Evolutionary conservation across 2,113 vertebrate species (phyloP).

Genomic region (Lasiurus borealis): DNA sequence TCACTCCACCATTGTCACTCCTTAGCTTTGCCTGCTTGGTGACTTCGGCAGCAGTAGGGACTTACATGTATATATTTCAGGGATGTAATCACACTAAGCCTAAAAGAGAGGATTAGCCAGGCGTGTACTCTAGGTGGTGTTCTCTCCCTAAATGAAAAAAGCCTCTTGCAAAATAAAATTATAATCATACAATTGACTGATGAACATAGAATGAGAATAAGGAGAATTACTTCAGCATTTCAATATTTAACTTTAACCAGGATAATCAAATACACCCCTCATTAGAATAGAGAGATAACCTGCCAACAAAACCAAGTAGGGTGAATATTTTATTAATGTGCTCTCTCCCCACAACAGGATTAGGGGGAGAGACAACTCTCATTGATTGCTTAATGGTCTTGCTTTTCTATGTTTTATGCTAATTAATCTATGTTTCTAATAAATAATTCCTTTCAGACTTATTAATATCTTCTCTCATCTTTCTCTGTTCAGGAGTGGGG

Average conservation of each 20-base stretch:
- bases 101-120: conserved; percentile 32
- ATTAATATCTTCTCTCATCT: not conserved
- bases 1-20: not conserved
- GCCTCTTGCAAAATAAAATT: conserved; percentile 4
- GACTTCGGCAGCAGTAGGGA: conserved; percentile 4
- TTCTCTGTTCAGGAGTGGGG: not conserved
- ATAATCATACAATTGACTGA: conserved; percentile 16
- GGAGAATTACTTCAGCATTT: conserved; percentile 33
- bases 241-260: not conserved
- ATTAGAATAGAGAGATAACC: not conserved
- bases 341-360: not conserved
- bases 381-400: not conserved
- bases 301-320: not conserved
- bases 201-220: conserved; percentile 29
- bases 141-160: conserved; percentile 25
- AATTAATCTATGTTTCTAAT: not conserved
- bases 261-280: not conserved
- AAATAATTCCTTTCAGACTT: not conserved
- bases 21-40: not conserved
- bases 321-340: not conserved
- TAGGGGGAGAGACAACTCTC: not conserved
- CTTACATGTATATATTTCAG: not conserved
- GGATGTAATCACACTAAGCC: not conserved
- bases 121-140: not conserved
- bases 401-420: not conserved